Base-by-base conservation (phyloP, 2,888 invertebrate genomes). In the Quadroppia sp. region DNA sequence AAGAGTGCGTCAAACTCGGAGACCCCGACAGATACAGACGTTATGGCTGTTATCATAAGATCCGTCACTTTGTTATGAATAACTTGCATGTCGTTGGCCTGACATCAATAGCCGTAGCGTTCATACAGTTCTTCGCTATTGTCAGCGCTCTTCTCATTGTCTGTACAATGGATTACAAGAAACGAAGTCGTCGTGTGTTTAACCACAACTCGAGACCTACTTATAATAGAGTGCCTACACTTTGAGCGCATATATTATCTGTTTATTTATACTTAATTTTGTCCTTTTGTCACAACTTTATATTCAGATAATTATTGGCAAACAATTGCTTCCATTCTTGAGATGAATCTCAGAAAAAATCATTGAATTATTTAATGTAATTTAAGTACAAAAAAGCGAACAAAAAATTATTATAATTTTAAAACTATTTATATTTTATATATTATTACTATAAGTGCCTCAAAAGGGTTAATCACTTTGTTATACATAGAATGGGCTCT, bases 1-100 rank as follows among this genome's bases (percentile, higher is more conserved):
- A 69, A 72, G 40, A 72, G 71, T 73, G 32, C 74, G 71, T n/a
- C n/a, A n/a, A n/a, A n/a, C 77, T 81, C 17, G 84, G 86, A 79
- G 86, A 86, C 25, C 82, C 85, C 50, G 81, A 85, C 56, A 88
- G 87, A 88, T 87, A 87, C 83, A 84, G 84, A 25, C 28, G 56
- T 76, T 86, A 88, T 81, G 92, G 92, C 9, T 93, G 92, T 81
- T 87, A 88, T 71, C 86, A 87, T 71, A 88, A 89, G 76, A 87
- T 92, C 76, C 88, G 90, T 79, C 87, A 87, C 82, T 90, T 90
- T 89, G 86, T 92, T 75, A 86, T 89, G 42, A 88, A 89, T 77
- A 87, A 91, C 80, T 85, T 92, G 74, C 89, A 91, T 80, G 86
- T 91, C 64, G 87, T 92, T n/a, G 91, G 90, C 1, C 87, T 89